Evolutionary conservation across 2,888 invertebrate species (phyloP), one percentile per base, ranked within the genome.

Genomic region (Therioaphis trifolii): DNA sequence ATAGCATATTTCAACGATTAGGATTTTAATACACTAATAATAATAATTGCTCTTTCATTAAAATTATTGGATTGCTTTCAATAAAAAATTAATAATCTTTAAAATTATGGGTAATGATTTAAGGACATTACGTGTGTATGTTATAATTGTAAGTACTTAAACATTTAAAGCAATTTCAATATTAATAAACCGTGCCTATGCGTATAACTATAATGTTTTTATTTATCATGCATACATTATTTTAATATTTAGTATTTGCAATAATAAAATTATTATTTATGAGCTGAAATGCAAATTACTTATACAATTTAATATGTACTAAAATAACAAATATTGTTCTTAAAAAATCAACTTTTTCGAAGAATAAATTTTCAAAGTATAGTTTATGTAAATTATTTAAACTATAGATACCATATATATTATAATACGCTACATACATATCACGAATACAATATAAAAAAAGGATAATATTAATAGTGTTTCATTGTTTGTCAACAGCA

Each of bases 231-330:
- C 18, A 24, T 24, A 18, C 46, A 40, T 21, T 21, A 7, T 43
- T 40, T 68, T 43, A 11, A 12, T n/a, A 43, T 43, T 74, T 21
- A 3, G 58, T 58, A 58, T 58, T 15, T 24, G 18, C 29, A n/a
- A 21, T 52, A 72, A 52, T 74, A 40, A 74, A 74, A 58, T 58
- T 40, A 40, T 74, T 24, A 74, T 74, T 74, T 74, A 74, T 58
- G 40, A 24, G 24, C 24, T 9, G n/a, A 40, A 74, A 74, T 46
- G 4, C 4, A 61, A 75, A 27, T 24, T 21, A 21, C 0, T 4
- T 2, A 18, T 27, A 27, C 9, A 7, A 68, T 21, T 24, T 71
- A 49, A 27, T 15, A 11, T 49, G 46, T 14, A 15, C 15, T 46
- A 46, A 27, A 24, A 27, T 46, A 71, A 15, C 18, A 29, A 29